These are phyloP conservation scores for Sakesphorus luctuosus DNA, from an alignment of 2,113 vertebrate genomes.

Conservation along the genomic window DNA sequence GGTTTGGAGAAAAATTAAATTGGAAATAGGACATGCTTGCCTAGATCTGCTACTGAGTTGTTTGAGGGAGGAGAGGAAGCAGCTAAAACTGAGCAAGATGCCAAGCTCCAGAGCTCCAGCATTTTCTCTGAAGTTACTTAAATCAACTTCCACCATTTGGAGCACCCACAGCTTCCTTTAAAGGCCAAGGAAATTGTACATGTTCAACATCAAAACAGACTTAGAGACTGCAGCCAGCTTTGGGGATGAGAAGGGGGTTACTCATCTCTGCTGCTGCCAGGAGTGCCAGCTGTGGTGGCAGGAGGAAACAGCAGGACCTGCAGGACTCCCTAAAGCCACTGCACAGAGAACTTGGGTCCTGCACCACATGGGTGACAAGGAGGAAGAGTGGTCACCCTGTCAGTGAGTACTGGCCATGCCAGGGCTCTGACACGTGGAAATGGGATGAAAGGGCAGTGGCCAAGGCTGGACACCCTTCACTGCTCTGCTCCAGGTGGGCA, in stretches of 20 bases:
- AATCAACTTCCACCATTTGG: background rate
- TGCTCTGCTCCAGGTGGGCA: background rate
- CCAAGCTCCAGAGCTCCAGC: background rate
- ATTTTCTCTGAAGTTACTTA: background rate
- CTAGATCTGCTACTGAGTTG: background rate
- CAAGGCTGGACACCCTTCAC: background rate
- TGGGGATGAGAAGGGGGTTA: background rate
- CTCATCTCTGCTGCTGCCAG: conserved; percentile 10
- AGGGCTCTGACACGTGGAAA: background rate
- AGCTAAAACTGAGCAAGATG: background rate
- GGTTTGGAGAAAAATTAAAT: background rate
- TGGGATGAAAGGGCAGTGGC: background rate
- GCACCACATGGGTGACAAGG: accelerated
- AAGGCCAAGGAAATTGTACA: conserved; percentile 21
- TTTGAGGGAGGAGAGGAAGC: background rate
- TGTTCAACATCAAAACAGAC: background rate
- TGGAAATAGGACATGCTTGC: conserved; percentile 11
- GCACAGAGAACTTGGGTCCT: background rate
- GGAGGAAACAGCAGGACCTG: background rate
- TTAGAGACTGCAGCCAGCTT: conserved; percentile 5
- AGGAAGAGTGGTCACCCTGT: background rate
- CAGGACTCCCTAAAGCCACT: background rate
- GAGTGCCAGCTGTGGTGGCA: background rate
- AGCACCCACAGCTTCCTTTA: conserved; percentile 4
- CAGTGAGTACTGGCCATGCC: too few species aligned